A percentile compares a stretch with the other conserved stretches of the same genome.
Conservation (phyloP, 1,140 invertebrate genomes). For the Mizuhopecten yessoensis region DNA sequence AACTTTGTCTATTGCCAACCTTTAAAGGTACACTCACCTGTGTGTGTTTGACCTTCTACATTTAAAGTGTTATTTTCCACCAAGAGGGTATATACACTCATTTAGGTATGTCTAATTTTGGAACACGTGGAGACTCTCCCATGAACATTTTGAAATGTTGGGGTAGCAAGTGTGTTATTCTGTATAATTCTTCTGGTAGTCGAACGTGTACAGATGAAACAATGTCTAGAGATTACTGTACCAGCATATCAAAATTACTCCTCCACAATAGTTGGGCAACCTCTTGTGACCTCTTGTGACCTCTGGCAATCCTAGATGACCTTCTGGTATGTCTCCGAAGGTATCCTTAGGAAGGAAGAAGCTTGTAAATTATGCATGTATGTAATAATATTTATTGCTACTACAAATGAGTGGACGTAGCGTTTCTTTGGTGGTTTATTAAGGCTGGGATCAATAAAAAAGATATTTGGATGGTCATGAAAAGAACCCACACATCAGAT, state of each 20-base stretch:
- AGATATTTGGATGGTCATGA: background rate
- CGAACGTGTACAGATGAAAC: too few relatives aligned
- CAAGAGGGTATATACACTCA: too few relatives aligned
- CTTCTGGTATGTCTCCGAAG: background rate
- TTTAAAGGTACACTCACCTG: too few relatives aligned
- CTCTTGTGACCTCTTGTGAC: background rate
- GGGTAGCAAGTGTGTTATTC: too few relatives aligned
- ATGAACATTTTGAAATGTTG: too few relatives aligned
- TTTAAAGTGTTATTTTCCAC: too few relatives aligned
- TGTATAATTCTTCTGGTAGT: too few relatives aligned
- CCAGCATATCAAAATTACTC: background rate
- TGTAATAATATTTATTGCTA: slow-evolving; percentile 13
- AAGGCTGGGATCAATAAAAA: background rate
- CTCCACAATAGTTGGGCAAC: background rate
- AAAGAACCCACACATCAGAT: background rate
- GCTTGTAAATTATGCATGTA: background rate
- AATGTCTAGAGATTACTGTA: too few relatives aligned
- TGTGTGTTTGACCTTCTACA: too few relatives aligned
- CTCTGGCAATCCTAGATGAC: background rate
- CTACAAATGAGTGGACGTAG: background rate
- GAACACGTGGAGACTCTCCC: too few relatives aligned
- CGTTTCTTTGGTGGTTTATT: background rate
- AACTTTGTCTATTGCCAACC: too few relatives aligned
- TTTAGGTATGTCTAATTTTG: too few relatives aligned
- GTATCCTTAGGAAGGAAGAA: background rate